These are phyloP conservation scores for Pogonomyrmex barbatus DNA, from an alignment of 1,140 invertebrate genomes.

Conservation along the genomic window DNA sequence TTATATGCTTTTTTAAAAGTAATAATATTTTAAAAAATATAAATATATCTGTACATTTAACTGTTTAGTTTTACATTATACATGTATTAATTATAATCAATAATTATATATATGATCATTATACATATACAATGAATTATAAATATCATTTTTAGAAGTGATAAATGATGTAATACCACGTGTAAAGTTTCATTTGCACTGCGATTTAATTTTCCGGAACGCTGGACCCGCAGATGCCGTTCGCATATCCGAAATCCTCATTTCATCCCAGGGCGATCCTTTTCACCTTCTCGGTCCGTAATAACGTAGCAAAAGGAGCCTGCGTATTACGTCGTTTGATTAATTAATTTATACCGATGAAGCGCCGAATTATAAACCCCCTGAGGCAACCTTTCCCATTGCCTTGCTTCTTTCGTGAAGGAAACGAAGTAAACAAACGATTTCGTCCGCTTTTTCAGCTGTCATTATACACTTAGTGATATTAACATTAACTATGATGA, in stretches of 20 bases:
- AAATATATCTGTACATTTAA: not conserved
- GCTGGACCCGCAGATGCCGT: slow-evolving; percentile 23
- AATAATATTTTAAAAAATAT: not conserved
- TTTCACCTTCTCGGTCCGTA: slow-evolving; percentile 54
- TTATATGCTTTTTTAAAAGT: not conserved
- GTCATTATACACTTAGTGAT: slow-evolving; percentile 28
- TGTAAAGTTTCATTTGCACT: slow-evolving; percentile 57
- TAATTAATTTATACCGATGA: slow-evolving; percentile 71
- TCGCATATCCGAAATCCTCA: slow-evolving; percentile 65
- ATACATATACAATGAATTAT: not conserved
- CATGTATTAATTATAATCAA: too few species aligned
- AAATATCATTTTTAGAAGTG: not conserved
- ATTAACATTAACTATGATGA: slow-evolving; percentile 49
- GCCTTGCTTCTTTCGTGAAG: slow-evolving; percentile 19
- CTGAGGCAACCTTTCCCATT: slow-evolving; percentile 13
- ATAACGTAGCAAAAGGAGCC: slow-evolving; percentile 55
- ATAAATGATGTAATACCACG: not conserved
- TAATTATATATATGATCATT: too few species aligned
- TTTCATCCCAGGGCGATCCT: slow-evolving; percentile 51
- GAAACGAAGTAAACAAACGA: slow-evolving; percentile 54
- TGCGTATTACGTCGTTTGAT: slow-evolving; percentile 57
- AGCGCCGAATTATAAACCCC: slow-evolving; percentile 56
- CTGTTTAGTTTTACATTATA: not conserved
- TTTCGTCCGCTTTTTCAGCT: slow-evolving; percentile 33
- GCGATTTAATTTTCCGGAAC: slow-evolving; percentile 70